phyloP scores from a whole-genome alignment of 2,797 vertebrate species.

The Centropyge bicolor region DNA sequence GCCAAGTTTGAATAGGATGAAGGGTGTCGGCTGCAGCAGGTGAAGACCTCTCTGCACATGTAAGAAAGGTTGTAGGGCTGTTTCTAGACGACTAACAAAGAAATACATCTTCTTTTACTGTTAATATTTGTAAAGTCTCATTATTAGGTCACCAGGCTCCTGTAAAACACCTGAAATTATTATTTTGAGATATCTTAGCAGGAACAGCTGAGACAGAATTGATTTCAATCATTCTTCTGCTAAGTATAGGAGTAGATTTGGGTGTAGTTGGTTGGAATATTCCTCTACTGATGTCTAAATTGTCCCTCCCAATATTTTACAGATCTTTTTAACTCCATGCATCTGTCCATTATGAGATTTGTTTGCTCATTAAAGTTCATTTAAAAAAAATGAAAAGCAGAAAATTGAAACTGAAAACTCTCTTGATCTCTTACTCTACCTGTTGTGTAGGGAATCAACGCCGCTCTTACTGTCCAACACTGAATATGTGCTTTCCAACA shows the following conservation, averaged over 20 bases:
- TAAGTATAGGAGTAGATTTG: too few species aligned
- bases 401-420: too few species aligned
- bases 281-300: not conserved
- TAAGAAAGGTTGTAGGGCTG: not conserved
- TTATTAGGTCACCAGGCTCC: not conserved
- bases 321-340: too few species aligned
- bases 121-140: not conserved
- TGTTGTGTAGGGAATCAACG: not conserved
- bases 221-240: too few species aligned
- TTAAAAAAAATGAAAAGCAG: too few species aligned
- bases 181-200: not conserved
- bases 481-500: slow-evolving; percentile 12
- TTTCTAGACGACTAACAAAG: not conserved
- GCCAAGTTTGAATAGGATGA: not conserved
- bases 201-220: too few species aligned
- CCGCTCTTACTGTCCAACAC: not conserved
- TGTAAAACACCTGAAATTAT: not conserved
- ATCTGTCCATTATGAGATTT: too few species aligned
- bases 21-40: not conserved
- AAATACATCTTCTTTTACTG: not conserved
- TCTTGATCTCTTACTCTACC: not conserved
- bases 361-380: too few species aligned
- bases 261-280: too few species aligned
- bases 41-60: not conserved
- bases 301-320: not conserved